Evolutionary conservation across 2,888 invertebrate species (phyloP).

Genomic region (Lypha dubia): DNA sequence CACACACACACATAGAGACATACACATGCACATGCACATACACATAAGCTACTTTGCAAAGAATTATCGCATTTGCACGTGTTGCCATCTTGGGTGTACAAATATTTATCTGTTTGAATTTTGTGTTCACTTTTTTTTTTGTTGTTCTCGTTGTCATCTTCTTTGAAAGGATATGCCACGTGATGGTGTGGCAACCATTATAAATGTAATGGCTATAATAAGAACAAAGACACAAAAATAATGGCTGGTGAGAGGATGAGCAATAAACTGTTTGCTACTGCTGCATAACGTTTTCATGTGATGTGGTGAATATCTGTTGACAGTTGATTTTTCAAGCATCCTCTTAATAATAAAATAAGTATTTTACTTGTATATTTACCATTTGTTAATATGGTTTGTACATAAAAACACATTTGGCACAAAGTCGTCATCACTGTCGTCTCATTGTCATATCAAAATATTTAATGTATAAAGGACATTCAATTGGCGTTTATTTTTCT

Average conservation of each 20-base stretch:
- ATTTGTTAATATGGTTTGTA: slow-evolving; percentile 39
- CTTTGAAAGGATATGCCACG: slow-evolving; percentile 65
- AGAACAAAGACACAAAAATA: slow-evolving; percentile 47
- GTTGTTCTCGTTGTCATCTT: slow-evolving; percentile 4
- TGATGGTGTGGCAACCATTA: slow-evolving; percentile 65
- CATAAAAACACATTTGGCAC: slow-evolving; percentile 29
- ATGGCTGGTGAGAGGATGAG: slow-evolving; percentile 19
- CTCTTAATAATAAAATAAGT: slow-evolving; percentile 66
- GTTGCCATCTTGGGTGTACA: slow-evolving; percentile 64
- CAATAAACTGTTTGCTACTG: slow-evolving; percentile 7
- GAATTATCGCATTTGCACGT: slow-evolving; percentile 71
- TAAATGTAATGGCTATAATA: slow-evolving; percentile 68
- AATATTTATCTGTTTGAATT: slow-evolving; percentile 39
- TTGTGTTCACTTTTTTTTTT: no score
- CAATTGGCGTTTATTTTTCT: slow-evolving; percentile 64
- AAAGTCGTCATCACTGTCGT: slow-evolving; percentile 63
- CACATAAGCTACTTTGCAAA: slow-evolving; percentile 67
- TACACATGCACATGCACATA: neutral
- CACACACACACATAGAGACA: slow-evolving; percentile 3
- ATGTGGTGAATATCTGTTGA: slow-evolving; percentile 50
- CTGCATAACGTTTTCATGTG: slow-evolving; percentile 12
- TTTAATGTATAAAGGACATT: slow-evolving; percentile 70
- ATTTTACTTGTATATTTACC: no score
- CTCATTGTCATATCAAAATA: slow-evolving; percentile 71
- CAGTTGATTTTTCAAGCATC: slow-evolving; percentile 62